These are phyloP conservation scores for Seriola quinqueradiata DNA, from an alignment of 2,113 vertebrate species.

Conservation along the genomic window DNA sequence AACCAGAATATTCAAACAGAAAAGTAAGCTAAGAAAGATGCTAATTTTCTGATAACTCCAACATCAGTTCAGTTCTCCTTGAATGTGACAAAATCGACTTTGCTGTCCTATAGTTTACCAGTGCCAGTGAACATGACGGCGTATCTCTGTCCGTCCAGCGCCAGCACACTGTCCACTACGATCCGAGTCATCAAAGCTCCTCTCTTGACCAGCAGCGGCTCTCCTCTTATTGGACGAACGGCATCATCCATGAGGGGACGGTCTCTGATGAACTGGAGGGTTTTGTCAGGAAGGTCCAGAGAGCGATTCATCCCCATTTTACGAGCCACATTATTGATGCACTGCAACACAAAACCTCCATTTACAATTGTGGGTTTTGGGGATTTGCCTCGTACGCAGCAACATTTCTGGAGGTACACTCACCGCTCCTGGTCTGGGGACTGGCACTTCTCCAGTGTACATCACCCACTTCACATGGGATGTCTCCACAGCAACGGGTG, in stretches of 20 bases:
- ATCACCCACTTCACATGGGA: slow-evolving; percentile 83
- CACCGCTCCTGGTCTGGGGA: slow-evolving; percentile 85
- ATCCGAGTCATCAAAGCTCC: slow-evolving; percentile 81
- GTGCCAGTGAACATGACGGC: slow-evolving; percentile 86
- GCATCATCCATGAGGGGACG: slow-evolving; percentile 83
- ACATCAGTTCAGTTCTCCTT: not conserved
- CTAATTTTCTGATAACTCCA: not conserved
- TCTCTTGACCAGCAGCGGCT: slow-evolving; percentile 78
- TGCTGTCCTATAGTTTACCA: slow-evolving; percentile 65
- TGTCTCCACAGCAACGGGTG: slow-evolving; percentile 72
- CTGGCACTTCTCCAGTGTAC: slow-evolving; percentile 81
- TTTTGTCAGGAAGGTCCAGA: slow-evolving; percentile 84
- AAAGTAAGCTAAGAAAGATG: not conserved
- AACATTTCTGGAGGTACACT: slow-evolving; percentile 49
- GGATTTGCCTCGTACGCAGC: not conserved
- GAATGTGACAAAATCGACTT: not conserved
- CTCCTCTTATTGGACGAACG: slow-evolving; percentile 72
- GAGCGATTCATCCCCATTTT: slow-evolving; percentile 76
- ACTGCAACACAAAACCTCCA: slow-evolving; percentile 60
- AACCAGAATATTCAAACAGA: not conserved
- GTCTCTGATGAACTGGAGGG: slow-evolving; percentile 85
- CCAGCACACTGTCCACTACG: slow-evolving; percentile 77
- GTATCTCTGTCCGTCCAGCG: slow-evolving; percentile 74
- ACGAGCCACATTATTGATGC: slow-evolving; percentile 73
- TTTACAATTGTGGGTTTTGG: not conserved